These are phyloP conservation scores for Chrysoperla carnea DNA, from an alignment of 1,140 invertebrate genomes.

Conservation along the genomic window DNA sequence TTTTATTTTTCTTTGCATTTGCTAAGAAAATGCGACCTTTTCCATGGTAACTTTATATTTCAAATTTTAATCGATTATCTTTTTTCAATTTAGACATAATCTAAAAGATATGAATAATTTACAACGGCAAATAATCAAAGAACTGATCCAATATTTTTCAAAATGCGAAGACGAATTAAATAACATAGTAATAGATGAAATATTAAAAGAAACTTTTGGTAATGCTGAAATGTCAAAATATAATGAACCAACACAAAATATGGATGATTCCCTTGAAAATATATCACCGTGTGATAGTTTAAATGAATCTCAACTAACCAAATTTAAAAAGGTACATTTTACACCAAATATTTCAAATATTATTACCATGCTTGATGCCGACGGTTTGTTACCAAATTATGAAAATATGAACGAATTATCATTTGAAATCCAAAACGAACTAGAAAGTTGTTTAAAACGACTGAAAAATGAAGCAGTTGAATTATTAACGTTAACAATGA, in stretches of 20 bases:
- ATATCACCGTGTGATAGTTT: slow-evolving; percentile 6
- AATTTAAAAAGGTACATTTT: slow-evolving; percentile 40
- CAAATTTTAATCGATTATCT: no score
- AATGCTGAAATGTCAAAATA: slow-evolving; percentile 13
- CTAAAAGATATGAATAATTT: slow-evolving; percentile 33
- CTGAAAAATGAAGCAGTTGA: slow-evolving; percentile 46
- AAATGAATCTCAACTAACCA: slow-evolving; percentile 6
- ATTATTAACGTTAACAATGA: slow-evolving; percentile 37
- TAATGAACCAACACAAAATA: slow-evolving; percentile 8
- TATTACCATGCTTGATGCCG: slow-evolving; percentile 35
- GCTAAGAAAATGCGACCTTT: no score
- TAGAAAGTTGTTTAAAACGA: slow-evolving; percentile 42
- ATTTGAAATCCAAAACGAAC: slow-evolving; percentile 33
- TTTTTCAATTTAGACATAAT: slow-evolving; percentile 29
- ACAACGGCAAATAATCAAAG: slow-evolving; percentile 37
- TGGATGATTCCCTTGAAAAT: slow-evolving; percentile 9
- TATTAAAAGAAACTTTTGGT: slow-evolving; percentile 26
- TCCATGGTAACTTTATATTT: no score
- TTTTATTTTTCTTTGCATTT: no score
- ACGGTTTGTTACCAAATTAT: slow-evolving; percentile 20
- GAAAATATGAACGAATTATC: slow-evolving; percentile 31
- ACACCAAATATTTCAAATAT: slow-evolving; percentile 46
- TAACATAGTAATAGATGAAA: slow-evolving; percentile 45
- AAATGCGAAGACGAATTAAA: slow-evolving; percentile 61
- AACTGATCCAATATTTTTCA: slow-evolving; percentile 50